Evolutionary conservation across 2,888 invertebrate genomes (phyloP).

Genomic region (Drosophila borborema): DNA sequence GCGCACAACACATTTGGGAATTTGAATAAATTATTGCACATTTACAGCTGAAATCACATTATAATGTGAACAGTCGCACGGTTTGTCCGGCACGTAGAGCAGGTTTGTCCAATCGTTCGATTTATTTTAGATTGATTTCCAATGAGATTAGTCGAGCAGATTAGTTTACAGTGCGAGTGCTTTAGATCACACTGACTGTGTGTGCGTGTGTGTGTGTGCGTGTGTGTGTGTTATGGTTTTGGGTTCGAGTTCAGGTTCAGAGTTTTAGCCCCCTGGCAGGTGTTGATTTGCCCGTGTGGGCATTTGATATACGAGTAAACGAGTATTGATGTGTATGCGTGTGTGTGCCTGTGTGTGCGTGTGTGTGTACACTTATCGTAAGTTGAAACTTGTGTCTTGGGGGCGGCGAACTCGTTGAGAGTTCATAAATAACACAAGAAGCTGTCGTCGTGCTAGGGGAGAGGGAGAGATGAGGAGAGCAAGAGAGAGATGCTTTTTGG

Average conservation of each 20-base stretch:
- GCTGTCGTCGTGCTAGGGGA: constrained; percentile 8
- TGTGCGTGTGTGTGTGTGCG: too few species aligned
- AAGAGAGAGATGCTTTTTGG: not conserved
- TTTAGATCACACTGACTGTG: constrained; percentile 4
- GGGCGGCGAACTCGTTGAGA: constrained; percentile 52
- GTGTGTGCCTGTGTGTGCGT: constrained; percentile 15
- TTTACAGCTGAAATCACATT: constrained; percentile 78
- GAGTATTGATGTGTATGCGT: constrained; percentile 13
- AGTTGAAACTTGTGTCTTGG: constrained; percentile 52
- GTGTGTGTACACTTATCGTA: constrained; percentile 32
- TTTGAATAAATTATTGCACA: constrained; percentile 80
- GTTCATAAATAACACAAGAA: constrained; percentile 71
- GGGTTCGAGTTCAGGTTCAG: constrained; percentile 42
- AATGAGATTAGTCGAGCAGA: constrained; percentile 75
- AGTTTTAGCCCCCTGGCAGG: constrained; percentile 47
- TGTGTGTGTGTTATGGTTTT: constrained; percentile 9
- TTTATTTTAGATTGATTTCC: constrained; percentile 77
- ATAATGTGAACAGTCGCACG: constrained; percentile 64
- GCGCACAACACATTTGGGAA: constrained; percentile 67
- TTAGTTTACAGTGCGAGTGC: constrained; percentile 58
- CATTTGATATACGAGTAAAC: constrained; percentile 46
- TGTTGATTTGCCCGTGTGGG: constrained; percentile 63
- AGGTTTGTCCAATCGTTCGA: constrained; percentile 71
- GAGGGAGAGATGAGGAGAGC: too few species aligned
- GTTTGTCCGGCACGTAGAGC: constrained; percentile 55